Evolutionary conservation across 2,888 invertebrate species (phyloP), one percentile per base, ranked within the genome.

Genomic region (Meganola albula): DNA sequence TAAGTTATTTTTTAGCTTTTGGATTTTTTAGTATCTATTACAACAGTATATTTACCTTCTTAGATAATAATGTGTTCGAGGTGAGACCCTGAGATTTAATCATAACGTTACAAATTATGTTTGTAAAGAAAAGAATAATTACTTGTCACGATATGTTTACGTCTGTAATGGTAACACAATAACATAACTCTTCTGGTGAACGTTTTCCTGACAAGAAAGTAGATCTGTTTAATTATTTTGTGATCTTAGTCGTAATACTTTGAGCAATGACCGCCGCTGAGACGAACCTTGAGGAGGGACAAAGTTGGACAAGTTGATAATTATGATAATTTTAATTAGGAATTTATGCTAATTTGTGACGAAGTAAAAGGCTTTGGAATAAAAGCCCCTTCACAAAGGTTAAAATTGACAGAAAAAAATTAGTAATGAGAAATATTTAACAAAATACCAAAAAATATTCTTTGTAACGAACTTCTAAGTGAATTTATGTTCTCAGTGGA

Each of bases 301-400:
- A 37, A 50, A 54, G 35, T 49, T 48, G 37, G 37, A 38, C 42
- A 46, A 58, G 48, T 47, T 56, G 45, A 53, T 55, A 51, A 54
- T 55, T 48, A 53, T 50, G 58, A 58, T 63, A 61, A 66, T 66
- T 63, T 65, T 63, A 63, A 71, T 70, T 63, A 57, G 37, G 46
- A 60, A 48, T 66, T 68, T 65, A 73, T 72, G 72, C 34, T 63
- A 70, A 74, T 74, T 64, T 53, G 24, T 45, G 46, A 50, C 29
- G 41, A 41, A 44, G 43, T 35, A 44, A 45, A 48, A 45, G 47
- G 30, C 35, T 26, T 23, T 27, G 34, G 27, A 40, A 54, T 58
- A 50, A 58, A 56, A 61, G 49, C 53, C 49, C 48, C 30, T 48
- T 56, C 46, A 46, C 53, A 53, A 62, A 56, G 44, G 49, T 49